A percentile compares a stretch with the other conserved stretches of the same genome.
Conservation (phyloP, 2,113 vertebrate species). For the Ginglymostoma cirratum region DNA sequence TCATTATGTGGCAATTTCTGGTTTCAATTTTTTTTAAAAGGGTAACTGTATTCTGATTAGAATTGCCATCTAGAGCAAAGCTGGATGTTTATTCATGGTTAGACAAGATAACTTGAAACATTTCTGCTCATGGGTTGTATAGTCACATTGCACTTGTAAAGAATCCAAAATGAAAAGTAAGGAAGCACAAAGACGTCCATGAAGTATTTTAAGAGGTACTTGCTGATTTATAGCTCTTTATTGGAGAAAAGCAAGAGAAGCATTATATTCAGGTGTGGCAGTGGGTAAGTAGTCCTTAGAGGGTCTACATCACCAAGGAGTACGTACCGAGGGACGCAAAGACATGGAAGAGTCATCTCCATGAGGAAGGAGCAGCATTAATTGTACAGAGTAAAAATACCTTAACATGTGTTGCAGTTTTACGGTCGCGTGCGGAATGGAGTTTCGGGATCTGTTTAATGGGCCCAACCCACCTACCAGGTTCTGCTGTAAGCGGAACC, state of each 20-base stretch:
- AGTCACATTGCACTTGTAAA: neutral
- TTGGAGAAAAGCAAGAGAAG: neutral
- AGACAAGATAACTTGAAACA: neutral
- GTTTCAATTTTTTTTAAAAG: neutral
- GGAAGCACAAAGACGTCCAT: neutral
- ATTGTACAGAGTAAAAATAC: conserved; percentile 34
- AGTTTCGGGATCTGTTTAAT: conserved; percentile 36
- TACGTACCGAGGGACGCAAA: neutral
- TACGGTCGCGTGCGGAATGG: conserved; percentile 31
- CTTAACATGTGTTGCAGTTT: conserved; percentile 33
- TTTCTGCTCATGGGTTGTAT: neutral
- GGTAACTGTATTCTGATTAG: neutral
- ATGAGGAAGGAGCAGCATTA: conserved; percentile 1
- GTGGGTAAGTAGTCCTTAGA: conserved; percentile 27
- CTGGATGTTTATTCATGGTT: neutral
- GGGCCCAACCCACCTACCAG: conserved; percentile 36
- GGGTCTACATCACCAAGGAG: neutral
- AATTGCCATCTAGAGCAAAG: neutral
- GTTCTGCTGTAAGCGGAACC: conserved; percentile 36
- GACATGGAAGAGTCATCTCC: neutral
- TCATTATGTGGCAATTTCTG: neutral
- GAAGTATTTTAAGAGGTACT: neutral
- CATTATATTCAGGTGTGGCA: neutral
- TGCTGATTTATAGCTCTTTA: neutral
- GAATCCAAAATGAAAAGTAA: neutral